Evolutionary conservation across 1,140 invertebrate species (phyloP).

Genomic region (Centruroides vittatus): DNA sequence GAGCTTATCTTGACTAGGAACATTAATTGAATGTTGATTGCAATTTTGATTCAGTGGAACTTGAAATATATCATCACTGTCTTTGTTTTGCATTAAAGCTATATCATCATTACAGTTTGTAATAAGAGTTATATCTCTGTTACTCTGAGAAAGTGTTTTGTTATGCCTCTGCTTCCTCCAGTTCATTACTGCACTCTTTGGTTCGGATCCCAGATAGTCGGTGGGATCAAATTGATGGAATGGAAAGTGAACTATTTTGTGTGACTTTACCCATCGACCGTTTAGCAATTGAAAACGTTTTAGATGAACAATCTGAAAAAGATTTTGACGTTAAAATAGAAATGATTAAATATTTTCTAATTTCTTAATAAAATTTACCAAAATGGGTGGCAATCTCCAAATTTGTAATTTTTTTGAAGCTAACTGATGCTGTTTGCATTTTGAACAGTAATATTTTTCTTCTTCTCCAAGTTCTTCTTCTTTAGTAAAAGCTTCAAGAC

Average conservation of each 20-base stretch:
- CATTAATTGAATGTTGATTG: conserved; percentile 10
- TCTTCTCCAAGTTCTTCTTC: conserved; percentile 55
- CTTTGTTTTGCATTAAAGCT: too few relatives aligned
- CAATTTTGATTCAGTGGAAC: neutral
- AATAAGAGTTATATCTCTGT: too few relatives aligned
- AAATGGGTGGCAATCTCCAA: conserved; percentile 69
- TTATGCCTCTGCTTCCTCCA: neutral
- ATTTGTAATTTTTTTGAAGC: conserved; percentile 79
- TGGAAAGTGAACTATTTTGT: conserved; percentile 79
- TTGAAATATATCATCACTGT: too few relatives aligned
- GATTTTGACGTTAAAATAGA: too few relatives aligned
- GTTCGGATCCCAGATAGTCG: conserved; percentile 56
- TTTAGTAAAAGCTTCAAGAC: conserved; percentile 67
- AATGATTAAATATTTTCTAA: neutral
- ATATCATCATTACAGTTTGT: too few relatives aligned
- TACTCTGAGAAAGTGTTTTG: neutral
- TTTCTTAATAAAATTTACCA: conserved; percentile 40
- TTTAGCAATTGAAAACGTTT: conserved; percentile 80
- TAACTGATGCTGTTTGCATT: conserved; percentile 61
- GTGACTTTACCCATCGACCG: conserved; percentile 82
- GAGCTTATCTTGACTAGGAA: conserved; percentile 13
- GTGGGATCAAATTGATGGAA: conserved; percentile 67
- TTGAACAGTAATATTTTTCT: conserved; percentile 67
- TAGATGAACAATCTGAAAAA: conserved; percentile 63
- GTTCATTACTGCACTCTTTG: conserved; percentile 48